phyloP scores from a whole-genome alignment of 1,140 invertebrate species.

The Saccostrea glomerata region DNA sequence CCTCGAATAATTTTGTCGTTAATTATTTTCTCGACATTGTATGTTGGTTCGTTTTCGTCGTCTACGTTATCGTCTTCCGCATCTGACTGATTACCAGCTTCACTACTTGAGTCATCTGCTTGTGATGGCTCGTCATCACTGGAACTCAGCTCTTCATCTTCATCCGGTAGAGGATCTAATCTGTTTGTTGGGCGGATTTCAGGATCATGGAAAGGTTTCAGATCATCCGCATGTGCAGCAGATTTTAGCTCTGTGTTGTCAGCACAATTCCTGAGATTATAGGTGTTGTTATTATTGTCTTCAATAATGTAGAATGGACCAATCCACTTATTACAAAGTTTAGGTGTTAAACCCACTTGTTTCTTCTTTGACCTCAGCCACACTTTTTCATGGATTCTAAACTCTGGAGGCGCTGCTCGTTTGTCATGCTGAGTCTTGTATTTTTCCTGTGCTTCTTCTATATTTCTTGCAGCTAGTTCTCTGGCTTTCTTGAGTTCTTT shows the following conservation, averaged over 20 bases:
- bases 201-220: conserved; percentile 32
- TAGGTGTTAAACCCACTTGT: conserved; percentile 36
- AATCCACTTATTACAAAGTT: conserved; percentile 43
- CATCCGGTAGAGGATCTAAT: conserved; percentile 11
- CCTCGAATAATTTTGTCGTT: conserved; percentile 13
- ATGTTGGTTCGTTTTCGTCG: neutral
- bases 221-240: conserved; percentile 37
- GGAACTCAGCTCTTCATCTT: conserved; percentile 10
- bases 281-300: conserved; percentile 27
- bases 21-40: conserved; percentile 12
- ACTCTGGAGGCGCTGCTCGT: conserved; percentile 25
- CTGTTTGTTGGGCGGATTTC: conserved; percentile 38
- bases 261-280: neutral
- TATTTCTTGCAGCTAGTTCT: conserved; percentile 45
- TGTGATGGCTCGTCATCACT: neutral
- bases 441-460: conserved; percentile 43
- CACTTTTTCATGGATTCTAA: conserved; percentile 47
- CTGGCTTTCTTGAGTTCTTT: conserved; percentile 2
- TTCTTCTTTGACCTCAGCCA: conserved; percentile 41
- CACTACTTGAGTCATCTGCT: neutral
- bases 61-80: neutral
- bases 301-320: conserved; percentile 47
- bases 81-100: neutral
- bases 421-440: conserved; percentile 51
- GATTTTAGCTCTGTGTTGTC: conserved; percentile 8